These are phyloP conservation scores for Pseudomugil gertrudae DNA, from an alignment of 2,797 vertebrate genomes.

Conservation along the genomic window DNA sequence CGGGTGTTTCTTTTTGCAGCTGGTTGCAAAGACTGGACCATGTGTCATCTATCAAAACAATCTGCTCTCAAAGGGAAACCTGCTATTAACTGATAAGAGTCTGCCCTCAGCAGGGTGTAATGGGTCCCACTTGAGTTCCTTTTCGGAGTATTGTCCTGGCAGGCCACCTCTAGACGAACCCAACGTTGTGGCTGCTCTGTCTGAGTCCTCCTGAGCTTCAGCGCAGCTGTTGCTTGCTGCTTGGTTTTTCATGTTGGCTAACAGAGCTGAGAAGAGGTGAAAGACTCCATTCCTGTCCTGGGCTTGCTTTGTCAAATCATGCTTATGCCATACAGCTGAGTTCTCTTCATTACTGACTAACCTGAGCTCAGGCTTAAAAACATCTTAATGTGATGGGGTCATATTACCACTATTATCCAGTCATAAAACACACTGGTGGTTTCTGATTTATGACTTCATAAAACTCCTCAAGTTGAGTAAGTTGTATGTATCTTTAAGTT, in stretches of 20 bases:
- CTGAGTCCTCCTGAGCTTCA: conserved; percentile 16
- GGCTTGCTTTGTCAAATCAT: not conserved
- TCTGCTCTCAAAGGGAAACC: conserved; percentile 80
- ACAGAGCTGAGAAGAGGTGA: not conserved
- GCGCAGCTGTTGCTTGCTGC: conserved; percentile 1
- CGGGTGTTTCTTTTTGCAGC: conserved; percentile 45
- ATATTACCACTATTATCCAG: not conserved
- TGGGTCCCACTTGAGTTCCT: conserved; percentile 81
- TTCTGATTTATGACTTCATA: not conserved
- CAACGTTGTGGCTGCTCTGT: conserved; percentile 39
- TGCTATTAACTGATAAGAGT: conserved; percentile 85
- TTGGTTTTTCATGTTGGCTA: not conserved
- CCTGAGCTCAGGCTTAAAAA: not conserved
- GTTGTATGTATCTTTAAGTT: no score
- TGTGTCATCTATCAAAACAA: conserved; percentile 85
- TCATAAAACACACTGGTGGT: not conserved
- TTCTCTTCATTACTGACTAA: not conserved
- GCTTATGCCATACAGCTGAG: not conserved
- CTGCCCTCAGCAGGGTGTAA: conserved; percentile 73
- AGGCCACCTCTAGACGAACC: conserved; percentile 66
- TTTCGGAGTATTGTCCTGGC: conserved; percentile 66
- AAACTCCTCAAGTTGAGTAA: not conserved
- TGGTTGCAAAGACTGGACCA: conserved; percentile 69
- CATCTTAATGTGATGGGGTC: not conserved
- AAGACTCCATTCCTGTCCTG: conserved; percentile 6